Base-by-base conservation (phyloP, 1,140 invertebrate species). In the Agrypnia vestita region DNA sequence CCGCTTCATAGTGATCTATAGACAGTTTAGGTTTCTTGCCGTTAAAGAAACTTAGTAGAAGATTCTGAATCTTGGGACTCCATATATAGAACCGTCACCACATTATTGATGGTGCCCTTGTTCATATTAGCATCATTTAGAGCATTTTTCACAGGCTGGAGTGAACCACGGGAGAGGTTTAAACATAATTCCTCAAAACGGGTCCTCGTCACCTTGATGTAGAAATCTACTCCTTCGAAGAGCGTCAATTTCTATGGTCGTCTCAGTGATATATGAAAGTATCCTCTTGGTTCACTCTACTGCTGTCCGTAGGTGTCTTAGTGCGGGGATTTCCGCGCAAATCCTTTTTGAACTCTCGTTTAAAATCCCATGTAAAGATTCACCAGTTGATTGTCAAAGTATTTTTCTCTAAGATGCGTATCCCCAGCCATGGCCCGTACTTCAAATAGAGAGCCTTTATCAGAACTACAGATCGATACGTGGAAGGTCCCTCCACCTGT, bases 41-140 rank as follows among this genome's bases (percentile, higher is more conserved):
- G 74, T 88, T 87, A 86, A 94, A 93, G 84, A 90, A 92, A 88
- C 83, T 88, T 82, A 88, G 88, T 7, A 91, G 91, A 93, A 87
- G n/a, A n/a, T n/a, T n/a, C n/a, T n/a, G n/a, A n/a, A n/a, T n/a
- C n/a, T n/a, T n/a, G n/a, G n/a, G n/a, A 91, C 4, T 86, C 89
- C 83, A 94, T 95, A 15, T 94, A 95, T 15, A 95, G 94, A 15
- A 96, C 95, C 13, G 96, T 89, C 1, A 96, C 94, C 9, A 96
- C 92, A 80, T 96, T 95, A 84, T 96, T 90, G 78, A 96, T 94
- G 9, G 88, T 85, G 53, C 84, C 84, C 84, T 94, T 94, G 86
- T 94, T 92, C 76, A 94, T 79, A 85, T 94, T 94, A 51, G 93
- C 92, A 86, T 96, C 94, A 35, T 91, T 88, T 47, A 96, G 86